phyloP scores from a whole-genome alignment of 2,888 invertebrate species.

The Drosophila mulleri region DNA sequence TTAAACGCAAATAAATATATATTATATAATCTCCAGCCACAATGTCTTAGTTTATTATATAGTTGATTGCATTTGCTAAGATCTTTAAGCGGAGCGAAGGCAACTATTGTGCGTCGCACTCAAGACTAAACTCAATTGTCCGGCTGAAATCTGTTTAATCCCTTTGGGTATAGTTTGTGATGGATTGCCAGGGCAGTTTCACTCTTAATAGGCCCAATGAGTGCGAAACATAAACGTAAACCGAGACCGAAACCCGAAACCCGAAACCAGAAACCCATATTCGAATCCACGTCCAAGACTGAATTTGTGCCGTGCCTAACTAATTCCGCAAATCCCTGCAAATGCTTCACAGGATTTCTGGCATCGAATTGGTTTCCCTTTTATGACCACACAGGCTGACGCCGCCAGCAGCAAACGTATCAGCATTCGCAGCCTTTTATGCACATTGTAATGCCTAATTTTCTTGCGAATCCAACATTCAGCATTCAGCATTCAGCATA shows the following conservation, averaged over 20 bases:
- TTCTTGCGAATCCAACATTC: constrained; percentile 44
- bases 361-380: constrained; percentile 60
- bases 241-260: background rate
- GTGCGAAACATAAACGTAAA: constrained; percentile 10
- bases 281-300: constrained; percentile 18
- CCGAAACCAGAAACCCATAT: constrained; percentile 2
- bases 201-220: constrained; percentile 35
- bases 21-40: background rate
- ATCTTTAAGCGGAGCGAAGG: background rate
- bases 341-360: constrained; percentile 70
- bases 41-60: background rate
- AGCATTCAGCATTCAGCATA: constrained; percentile 1
- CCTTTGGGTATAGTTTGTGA: constrained; percentile 24
- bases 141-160: constrained; percentile 34
- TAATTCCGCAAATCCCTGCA: constrained; percentile 73
- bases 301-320: constrained; percentile 48
- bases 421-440: constrained; percentile 54
- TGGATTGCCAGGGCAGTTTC: constrained; percentile 34
- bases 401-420: constrained; percentile 1
- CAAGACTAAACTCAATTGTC: constrained; percentile 22
- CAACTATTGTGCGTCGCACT: constrained; percentile 11
- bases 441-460: constrained; percentile 75
- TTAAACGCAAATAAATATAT: background rate
- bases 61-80: background rate
- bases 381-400: constrained; percentile 37